Base-by-base conservation (phyloP, 2,113 vertebrate species). In the Xiphorhynchus elegans region DNA sequence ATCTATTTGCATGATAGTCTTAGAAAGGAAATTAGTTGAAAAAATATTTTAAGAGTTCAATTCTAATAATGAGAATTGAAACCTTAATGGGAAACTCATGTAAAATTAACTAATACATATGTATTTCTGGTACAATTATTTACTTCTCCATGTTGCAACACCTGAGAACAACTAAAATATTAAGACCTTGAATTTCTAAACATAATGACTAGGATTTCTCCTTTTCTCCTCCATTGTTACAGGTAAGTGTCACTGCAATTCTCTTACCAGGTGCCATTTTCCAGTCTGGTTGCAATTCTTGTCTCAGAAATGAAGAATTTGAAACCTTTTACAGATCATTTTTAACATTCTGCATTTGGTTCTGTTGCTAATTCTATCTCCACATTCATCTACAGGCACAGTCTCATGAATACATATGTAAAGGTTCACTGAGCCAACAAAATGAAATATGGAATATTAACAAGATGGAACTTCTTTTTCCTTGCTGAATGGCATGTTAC, bases 301-400 rank as follows among this genome's bases (percentile, higher is more conserved):
- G 67, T 79, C 76, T 90, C 25, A 84, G 35, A 90, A 92, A 90
- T 84, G 33, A 95, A 84, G 60, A 83, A 92, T 70, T 59, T 90
- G 70, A 90, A 85, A 74, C 40, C 28, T 90, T 83, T 90, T 70
- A 56, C 5, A 3, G 64, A 53, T 84, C 6, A 72, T 81, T 92
- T 90, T 81, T 89, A 92, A 85, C 42, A 67, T 44, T 76, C 46
- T 70, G 59, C 39, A 13, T 68, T 85, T 81, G 42, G 21, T 49
- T 96, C 76, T 3, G 0, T 31, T 62, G 64, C 21, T 59, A 84
- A 88, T 93, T 93, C 89, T 6, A 59, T 70, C 35, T 79, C 84
- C 46, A 62, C 44, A 70, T 76, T 39, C 63, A 76, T 76, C 80
- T 87, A n/a, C 63, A 59, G 76, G 59, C 62, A 69, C 13, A 3